Evolutionary conservation across 2,888 invertebrate genomes (phyloP), one percentile per base, ranked within the genome.

Genomic region (Galerucella pusilla): DNA sequence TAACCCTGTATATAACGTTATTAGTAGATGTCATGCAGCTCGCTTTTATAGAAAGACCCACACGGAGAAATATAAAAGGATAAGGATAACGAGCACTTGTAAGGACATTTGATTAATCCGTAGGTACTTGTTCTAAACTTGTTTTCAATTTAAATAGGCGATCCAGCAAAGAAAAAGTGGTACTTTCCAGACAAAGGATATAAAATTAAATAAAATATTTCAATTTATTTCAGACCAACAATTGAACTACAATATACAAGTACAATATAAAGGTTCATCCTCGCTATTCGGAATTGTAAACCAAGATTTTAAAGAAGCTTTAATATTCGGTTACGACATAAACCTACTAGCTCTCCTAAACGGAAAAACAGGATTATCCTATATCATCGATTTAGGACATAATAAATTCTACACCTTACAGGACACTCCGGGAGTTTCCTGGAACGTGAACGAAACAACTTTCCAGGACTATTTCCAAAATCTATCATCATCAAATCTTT

Each of bases 401-500:
- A 46, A 66, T 25, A 46, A 45, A 52, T 28, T 67, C 5, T 60
- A 42, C n/a, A 7, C n/a, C 9, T 46, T 66, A n/a, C 45, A 45
- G 42, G 46, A 64, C 46, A 66, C 52, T 5, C 63, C 59, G 6
- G 61, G 52, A 35, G 16, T 61, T 20, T 61, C 69, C 10, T 76
- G 72, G 73, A 28, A 45, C 35, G 46, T 60, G 3, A 65, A 65
- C 14, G 69, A 72, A 42, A 20, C 52, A 45, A 65, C 28, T 46
- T 75, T 76, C n/a, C 49, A 63, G 2, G 68, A 66, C 2, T 78
- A 70, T 54, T 70, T 78, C 11, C 10, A 69, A 16, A 69, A 66
- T 11, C n/a, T 73, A 7, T 76, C 75, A 1, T n/a, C 73, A 1
- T 1, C 52, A 52, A 28, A 28, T 5, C n/a, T 75, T 1, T 16